Evolutionary conservation across 2,888 invertebrate species (phyloP).

Genomic region (Beris chalybata): DNA sequence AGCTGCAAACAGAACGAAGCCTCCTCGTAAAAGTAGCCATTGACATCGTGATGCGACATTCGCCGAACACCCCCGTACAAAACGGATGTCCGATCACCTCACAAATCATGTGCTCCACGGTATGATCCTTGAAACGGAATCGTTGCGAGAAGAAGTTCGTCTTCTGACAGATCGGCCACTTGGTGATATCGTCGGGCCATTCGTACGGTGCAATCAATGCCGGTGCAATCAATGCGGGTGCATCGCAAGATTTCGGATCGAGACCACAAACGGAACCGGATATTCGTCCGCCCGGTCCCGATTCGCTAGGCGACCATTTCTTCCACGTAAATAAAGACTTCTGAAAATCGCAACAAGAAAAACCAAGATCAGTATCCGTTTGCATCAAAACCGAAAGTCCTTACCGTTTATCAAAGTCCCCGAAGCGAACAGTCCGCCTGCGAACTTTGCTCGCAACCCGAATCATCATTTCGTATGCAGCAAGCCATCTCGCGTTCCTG

Average conservation of each 20-base stretch:
- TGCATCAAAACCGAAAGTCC: too few relatives aligned
- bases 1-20: too few relatives aligned
- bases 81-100: too few relatives aligned
- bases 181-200: too few relatives aligned
- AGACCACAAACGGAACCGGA: conserved; percentile 96
- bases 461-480: too few relatives aligned
- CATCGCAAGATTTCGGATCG: too few relatives aligned
- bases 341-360: too few relatives aligned
- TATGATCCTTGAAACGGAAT: conserved; percentile 64
- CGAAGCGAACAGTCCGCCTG: conserved; percentile 90
- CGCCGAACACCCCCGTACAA: too few relatives aligned
- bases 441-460: conserved; percentile 94
- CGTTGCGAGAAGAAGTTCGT: conserved; percentile 68
- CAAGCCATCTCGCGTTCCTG: conserved; percentile 94
- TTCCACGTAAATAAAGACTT: conserved; percentile 93
- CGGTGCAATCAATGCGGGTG: conserved; percentile 92
- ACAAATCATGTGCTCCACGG: too few relatives aligned
- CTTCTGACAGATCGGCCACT: conserved; percentile 96
- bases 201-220: too few relatives aligned
- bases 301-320: conserved; percentile 87
- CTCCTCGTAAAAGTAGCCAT: too few relatives aligned
- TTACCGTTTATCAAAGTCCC: conserved; percentile 67
- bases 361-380: too few relatives aligned
- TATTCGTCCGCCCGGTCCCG: conserved; percentile 86
- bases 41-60: conserved; percentile 93